These are phyloP conservation scores for Cheilosia impressa DNA, from an alignment of 2,888 invertebrate species.

Conservation along the genomic window DNA sequence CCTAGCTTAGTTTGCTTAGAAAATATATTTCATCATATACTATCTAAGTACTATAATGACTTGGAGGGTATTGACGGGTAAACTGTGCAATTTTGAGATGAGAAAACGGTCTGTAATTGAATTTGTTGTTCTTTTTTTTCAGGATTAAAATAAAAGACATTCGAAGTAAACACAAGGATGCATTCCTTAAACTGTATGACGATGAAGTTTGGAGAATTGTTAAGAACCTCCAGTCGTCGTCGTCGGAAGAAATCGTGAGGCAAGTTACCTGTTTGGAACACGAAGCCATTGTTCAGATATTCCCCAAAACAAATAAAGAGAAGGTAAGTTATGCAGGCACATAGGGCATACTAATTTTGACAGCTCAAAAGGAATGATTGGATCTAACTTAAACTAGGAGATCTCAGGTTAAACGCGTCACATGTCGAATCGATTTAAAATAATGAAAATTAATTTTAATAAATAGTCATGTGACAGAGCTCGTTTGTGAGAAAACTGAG, in stretches of 20 bases:
- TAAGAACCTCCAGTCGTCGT: not conserved
- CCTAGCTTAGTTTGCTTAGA: slow-evolving; percentile 39
- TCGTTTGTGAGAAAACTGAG: too few species aligned
- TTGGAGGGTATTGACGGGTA: slow-evolving; percentile 47
- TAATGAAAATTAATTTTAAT: too few species aligned
- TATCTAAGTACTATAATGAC: not conserved
- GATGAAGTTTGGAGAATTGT: slow-evolving; percentile 43
- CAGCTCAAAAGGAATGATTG: not conserved
- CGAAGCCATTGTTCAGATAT: slow-evolving; percentile 5
- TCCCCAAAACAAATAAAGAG: slow-evolving; percentile 18
- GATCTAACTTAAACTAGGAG: not conserved
- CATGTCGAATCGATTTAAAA: too few species aligned
- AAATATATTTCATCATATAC: slow-evolving; percentile 27
- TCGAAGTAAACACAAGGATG: slow-evolving; percentile 23
- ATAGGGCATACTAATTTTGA: not conserved
- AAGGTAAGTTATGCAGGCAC: slow-evolving; percentile 22
- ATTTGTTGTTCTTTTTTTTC: not conserved
- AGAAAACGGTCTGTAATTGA: too few species aligned
- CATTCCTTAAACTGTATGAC: slow-evolving; percentile 58
- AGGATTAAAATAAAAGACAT: slow-evolving; percentile 51
- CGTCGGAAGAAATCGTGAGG: slow-evolving; percentile 3
- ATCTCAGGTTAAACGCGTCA: too few species aligned
- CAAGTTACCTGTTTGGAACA: slow-evolving; percentile 50
- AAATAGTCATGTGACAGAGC: too few species aligned
- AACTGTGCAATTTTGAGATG: not conserved